Base-by-base conservation (phyloP, 2,113 vertebrate species). In the Otolemur garnettii region DNA sequence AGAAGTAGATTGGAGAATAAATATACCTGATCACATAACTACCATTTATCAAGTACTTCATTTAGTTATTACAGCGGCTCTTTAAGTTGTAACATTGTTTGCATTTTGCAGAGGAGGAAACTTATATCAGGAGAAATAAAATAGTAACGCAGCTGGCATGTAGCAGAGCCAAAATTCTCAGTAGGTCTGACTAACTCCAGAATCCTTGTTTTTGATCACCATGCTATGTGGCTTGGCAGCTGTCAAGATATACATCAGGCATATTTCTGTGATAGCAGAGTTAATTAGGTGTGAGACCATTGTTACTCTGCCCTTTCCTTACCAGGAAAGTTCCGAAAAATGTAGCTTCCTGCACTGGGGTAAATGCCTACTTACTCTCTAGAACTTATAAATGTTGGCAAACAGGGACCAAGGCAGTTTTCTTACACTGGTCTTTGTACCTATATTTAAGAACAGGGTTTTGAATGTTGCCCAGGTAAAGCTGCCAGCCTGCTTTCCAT, bases 241-340 rank as follows among this genome's bases (percentile, higher is more conserved):
- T 93, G 74, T 89, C 13, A 28, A 68, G 21, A 62, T 84, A 33
- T 8, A 60, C 14, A 30, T 62, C 6, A 59, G 72, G 5, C 72
- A 71, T 66, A 8, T 72, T n/a, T 80, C 72, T 5, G 19, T 35
- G 35, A 66, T 75, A 42, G 50, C 75, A 42, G 45, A 30, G 30
- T 80, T 85, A 62, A 66, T 68, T 79, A 78, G 78, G 53, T 71
- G 14, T 59, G 33, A 78, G 53, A 60, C 17, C 19, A 30, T 19
- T 72, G 57, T 64, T 93, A 26, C 17, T 87, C 35, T 90, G 33
- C 26, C 35, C 24, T 87, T 72, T 60, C 30, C 64, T 87, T 72
- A 68, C 30, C 64, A 91, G 57, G 55, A 64, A 95, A 89, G 64
- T 87, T 77, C 30, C 9, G 77, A 75, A 75, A 87, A 83, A 10